These are phyloP conservation scores for Euproctis similis DNA, from an alignment of 2,888 invertebrate genomes.

Conservation along the genomic window DNA sequence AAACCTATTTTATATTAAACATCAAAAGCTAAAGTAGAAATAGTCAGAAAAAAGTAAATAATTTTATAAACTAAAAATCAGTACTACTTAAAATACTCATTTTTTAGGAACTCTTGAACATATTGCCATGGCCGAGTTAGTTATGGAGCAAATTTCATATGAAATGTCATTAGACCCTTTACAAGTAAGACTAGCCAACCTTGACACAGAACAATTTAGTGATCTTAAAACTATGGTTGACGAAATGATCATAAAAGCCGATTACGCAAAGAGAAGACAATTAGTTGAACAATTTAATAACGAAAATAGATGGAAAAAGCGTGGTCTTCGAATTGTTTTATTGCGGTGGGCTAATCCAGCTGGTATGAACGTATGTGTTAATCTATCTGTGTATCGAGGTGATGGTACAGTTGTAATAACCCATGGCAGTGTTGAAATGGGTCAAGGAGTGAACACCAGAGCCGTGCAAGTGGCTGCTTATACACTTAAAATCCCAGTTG, in stretches of 20 bases:
- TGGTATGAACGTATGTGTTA: conserved; percentile 45
- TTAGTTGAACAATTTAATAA: conserved; percentile 73
- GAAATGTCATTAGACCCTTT: conserved; percentile 70
- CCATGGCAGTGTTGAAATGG: conserved; percentile 81
- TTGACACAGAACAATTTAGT: conserved; percentile 30
- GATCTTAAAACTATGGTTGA: conserved; percentile 61
- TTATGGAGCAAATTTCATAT: conserved; percentile 79
- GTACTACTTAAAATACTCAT: neutral
- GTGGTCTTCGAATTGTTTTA: conserved; percentile 75
- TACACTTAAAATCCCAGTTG: conserved; percentile 13
- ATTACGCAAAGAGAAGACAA: conserved; percentile 64
- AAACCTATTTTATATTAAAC: too few species aligned
- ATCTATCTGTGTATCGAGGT: conserved; percentile 78
- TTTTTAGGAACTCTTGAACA: conserved; percentile 67
- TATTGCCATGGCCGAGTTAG: conserved; percentile 69
- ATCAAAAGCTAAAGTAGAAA: too few species aligned
- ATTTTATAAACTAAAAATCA: too few species aligned
- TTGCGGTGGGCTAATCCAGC: conserved; percentile 71
- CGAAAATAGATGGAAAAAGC: conserved; percentile 82
- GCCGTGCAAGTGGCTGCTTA: conserved; percentile 75
- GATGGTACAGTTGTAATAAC: conserved; percentile 80
- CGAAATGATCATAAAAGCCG: conserved; percentile 63
- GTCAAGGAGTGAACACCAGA: conserved; percentile 87
- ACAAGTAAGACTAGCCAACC: conserved; percentile 71
- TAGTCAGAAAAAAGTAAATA: too few species aligned